These are phyloP conservation scores for Sisyra nigra DNA, from an alignment of 2,888 invertebrate species.

Conservation along the genomic window DNA sequence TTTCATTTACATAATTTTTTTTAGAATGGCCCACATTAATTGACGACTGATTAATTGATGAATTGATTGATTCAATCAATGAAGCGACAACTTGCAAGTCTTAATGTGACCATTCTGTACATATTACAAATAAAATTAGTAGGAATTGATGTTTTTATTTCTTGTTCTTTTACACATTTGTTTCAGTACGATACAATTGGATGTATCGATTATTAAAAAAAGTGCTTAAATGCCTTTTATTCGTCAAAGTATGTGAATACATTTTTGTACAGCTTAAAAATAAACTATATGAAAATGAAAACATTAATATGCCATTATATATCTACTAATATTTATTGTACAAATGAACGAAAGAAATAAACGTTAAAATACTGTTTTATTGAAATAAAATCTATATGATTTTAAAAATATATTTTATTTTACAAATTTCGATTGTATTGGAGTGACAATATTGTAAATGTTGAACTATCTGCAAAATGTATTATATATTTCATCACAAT, in stretches of 20 bases:
- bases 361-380: neutral
- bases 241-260: conserved; percentile 9
- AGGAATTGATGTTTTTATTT: conserved; percentile 4
- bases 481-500: neutral
- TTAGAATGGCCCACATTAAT: too few species aligned
- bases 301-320: too few species aligned
- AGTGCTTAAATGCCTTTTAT: conserved; percentile 5
- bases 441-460: conserved; percentile 9
- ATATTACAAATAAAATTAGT: neutral
- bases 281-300: neutral
- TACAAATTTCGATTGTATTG: neutral
- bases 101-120: neutral
- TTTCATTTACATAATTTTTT: too few species aligned
- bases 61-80: too few species aligned
- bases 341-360: conserved; percentile 3
- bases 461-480: neutral
- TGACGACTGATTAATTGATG: too few species aligned
- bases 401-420: neutral
- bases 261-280: conserved; percentile 9
- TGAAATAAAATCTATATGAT: neutral
- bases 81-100: too few species aligned
- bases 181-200: neutral
- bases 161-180: neutral
- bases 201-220: neutral
- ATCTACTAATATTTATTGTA: conserved; percentile 1